phyloP scores from a whole-genome alignment of 2,113 vertebrate genomes.

The Thermophis baileyi region DNA sequence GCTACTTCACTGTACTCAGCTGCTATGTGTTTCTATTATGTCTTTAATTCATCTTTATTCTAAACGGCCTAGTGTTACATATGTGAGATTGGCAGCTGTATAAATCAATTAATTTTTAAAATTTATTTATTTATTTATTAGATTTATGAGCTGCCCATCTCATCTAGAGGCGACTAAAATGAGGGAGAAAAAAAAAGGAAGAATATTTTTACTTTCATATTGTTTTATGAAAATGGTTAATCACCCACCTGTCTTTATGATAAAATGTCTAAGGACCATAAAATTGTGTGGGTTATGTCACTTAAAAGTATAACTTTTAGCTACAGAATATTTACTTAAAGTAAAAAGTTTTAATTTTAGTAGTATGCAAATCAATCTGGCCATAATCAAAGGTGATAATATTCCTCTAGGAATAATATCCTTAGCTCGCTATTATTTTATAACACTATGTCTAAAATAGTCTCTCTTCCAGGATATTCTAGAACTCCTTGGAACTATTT shows the following conservation, averaged over 20 bases:
- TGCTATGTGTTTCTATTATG: not conserved
- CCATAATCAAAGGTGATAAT: not conserved
- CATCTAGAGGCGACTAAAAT: not conserved
- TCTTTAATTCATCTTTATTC: not conserved
- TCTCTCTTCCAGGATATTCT: not conserved
- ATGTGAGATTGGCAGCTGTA: not conserved
- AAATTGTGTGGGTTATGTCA: not conserved
- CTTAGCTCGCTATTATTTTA: not conserved
- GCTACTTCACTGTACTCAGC: not conserved
- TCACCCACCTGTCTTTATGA: not conserved
- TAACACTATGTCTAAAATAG: slow-evolving; percentile 10
- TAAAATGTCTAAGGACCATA: not conserved
- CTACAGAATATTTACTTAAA: not conserved
- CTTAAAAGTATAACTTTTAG: not conserved
- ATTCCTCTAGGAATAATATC: slow-evolving; percentile 1
- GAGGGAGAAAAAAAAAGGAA: not conserved
- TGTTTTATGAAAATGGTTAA: not conserved
- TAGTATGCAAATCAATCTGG: not conserved
- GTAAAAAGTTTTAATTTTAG: not conserved
- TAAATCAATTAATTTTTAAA: not conserved
- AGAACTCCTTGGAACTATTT: slow-evolving; percentile 1
- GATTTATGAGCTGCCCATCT: not conserved
- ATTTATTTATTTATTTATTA: not conserved
- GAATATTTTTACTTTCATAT: not conserved
- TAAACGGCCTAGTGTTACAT: not conserved